Conservation (phyloP, 2,888 invertebrate genomes). For the Allophyes oxyacanthae region DNA sequence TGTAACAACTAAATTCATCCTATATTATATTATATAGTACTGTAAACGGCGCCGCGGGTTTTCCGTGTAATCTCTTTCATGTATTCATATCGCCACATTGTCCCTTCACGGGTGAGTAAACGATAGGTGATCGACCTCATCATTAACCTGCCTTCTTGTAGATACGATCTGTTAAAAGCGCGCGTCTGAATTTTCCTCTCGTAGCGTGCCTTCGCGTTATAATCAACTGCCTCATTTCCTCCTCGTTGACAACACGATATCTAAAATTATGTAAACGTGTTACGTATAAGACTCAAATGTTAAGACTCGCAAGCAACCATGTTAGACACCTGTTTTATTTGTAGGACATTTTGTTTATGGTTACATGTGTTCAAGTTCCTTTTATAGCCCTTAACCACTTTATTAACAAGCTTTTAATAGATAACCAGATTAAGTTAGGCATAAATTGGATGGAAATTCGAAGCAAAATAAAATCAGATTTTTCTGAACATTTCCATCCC, state of each 20-base stretch:
- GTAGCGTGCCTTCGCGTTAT: constrained; percentile 47
- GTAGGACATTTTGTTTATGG: constrained; percentile 18
- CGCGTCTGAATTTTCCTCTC: constrained; percentile 42
- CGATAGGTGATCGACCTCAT: constrained; percentile 55
- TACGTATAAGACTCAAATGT: constrained; percentile 28
- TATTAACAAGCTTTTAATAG: not conserved
- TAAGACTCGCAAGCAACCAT: constrained; percentile 17
- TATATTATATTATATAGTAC: constrained; percentile 34
- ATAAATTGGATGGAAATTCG: constrained; percentile 9
- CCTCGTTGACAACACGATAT: constrained; percentile 49
- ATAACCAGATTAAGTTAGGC: too few relatives aligned
- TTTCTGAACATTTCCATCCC: constrained; percentile 28
- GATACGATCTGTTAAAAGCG: constrained; percentile 51
- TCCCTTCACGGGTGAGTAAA: constrained; percentile 50
- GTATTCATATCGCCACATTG: constrained; percentile 45
- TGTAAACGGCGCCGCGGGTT: constrained; percentile 29
- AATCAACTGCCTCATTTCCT: constrained; percentile 57
- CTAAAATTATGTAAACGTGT: constrained; percentile 44
- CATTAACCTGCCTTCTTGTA: constrained; percentile 51
- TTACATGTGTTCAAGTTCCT: not conserved
- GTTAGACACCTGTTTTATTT: constrained; percentile 23
- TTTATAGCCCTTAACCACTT: constrained; percentile 13
- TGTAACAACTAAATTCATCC: constrained; percentile 37
- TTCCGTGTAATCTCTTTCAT: constrained; percentile 41
- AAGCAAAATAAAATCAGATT: constrained; percentile 31